Base-by-base conservation (phyloP, 2,797 vertebrate species). In the Halcyon leucocephala region DNA sequence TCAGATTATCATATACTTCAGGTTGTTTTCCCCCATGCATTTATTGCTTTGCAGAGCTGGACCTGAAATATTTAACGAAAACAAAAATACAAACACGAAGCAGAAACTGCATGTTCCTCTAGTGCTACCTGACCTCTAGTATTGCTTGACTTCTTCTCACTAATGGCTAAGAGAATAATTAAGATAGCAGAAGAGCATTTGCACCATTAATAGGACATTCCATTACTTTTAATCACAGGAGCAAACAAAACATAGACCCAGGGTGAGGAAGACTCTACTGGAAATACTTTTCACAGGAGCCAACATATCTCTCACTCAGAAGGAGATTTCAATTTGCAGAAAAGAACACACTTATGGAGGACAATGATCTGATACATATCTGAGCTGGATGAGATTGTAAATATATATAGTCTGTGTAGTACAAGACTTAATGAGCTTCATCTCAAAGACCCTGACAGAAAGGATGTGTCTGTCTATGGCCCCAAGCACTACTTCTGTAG, bases 21-120 rank as follows among this genome's bases (percentile, higher is more conserved):
- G 7, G 35, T 76, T 95, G 66, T 51, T 90, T 82, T 86, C 35
- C 21, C 91, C 19, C 42, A 12, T n/a, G 35, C 58, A 35, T 82
- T 96, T 91, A 80, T 79, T 73, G 54, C 22, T 92, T 81, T 80
- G 37, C 42, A 80, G 84, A 79, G 41, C 33, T 80, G 24, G 51
- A 81, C 20, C 21, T 86, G 90, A 90, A 94, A 77, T 86, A 86
- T 60, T 76, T 88, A 76, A 89, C 77, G 61, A 94, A 93, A 95
- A 83, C 25, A 42, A 89, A 72, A 82, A 24, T 26, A 85, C 35
- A 84, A 91, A 86, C 44, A 71, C 18, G 60, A 14, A 91, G 26
- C 12, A 74, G 73, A 92, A 94, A 55, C 18, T 42, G 14, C 4
- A 1, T 66, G 49, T 52, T 86, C 28, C 48, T 80, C 25, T 28